Evolutionary conservation across 2,113 vertebrate species (phyloP).

Genomic region (Ctenomys sociabilis): DNA sequence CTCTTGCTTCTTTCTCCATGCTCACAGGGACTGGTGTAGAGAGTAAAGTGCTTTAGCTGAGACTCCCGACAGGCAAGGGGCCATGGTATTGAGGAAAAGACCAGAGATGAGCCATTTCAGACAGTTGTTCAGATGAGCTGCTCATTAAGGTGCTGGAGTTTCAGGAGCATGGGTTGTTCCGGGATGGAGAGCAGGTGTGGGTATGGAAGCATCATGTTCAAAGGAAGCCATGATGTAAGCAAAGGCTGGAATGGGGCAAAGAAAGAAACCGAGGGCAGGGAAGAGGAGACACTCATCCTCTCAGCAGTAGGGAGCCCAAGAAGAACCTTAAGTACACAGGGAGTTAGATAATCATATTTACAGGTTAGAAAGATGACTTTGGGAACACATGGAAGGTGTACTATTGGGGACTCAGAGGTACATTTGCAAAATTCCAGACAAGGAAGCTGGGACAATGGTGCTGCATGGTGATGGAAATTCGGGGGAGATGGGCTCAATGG

Average conservation of each 20-base stretch:
- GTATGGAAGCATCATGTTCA: too few relatives aligned
- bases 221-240: background rate
- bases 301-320: background rate
- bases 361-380: background rate
- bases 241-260: background rate
- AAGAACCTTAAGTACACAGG: background rate
- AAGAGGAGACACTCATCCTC: background rate
- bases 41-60: too few relatives aligned
- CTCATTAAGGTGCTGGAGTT: background rate
- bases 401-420: background rate
- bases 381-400: fast-evolving
- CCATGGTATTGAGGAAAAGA: fast-evolving
- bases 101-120: background rate
- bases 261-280: background rate
- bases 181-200: background rate
- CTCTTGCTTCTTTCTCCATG: background rate
- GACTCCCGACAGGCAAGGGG: background rate
- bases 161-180: background rate
- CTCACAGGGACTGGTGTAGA: too few relatives aligned
- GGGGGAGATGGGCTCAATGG: too few relatives aligned
- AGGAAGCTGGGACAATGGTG: background rate
- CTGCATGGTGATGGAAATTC: background rate
- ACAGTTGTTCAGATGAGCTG: background rate
- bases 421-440: background rate
- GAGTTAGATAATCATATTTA: background rate